A percentile compares a stretch with the other conserved stretches of the same genome.
These are phyloP conservation scores for Pseudachorutes palmiensis DNA, from an alignment of 1,140 invertebrate species.

Conservation along the genomic window DNA sequence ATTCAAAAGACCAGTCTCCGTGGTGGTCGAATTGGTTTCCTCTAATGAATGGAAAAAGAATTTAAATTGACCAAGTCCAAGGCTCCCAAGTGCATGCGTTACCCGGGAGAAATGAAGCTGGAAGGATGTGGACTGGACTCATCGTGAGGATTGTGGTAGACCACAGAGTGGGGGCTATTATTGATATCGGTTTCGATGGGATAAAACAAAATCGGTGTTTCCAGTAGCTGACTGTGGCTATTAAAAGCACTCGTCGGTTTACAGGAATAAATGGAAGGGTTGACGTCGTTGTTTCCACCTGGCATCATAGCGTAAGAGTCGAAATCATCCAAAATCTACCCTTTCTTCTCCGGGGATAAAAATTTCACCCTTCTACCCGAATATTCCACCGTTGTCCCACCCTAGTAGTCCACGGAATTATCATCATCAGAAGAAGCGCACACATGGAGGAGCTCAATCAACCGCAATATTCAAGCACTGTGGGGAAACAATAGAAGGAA, in stretches of 20 bases:
- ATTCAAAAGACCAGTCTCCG: too few species aligned
- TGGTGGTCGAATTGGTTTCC: too few species aligned
- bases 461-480: not conserved
- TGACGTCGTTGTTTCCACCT: conserved; percentile 7
- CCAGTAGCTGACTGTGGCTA: not conserved
- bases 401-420: not conserved
- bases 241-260: not conserved
- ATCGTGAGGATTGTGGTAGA: not conserved
- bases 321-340: not conserved
- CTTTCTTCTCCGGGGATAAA: not conserved
- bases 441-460: conserved; percentile 2
- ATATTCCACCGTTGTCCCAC: not conserved
- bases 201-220: not conserved
- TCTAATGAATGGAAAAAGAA: too few species aligned
- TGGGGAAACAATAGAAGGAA: not conserved
- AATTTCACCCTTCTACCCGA: not conserved
- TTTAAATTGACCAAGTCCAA: too few species aligned
- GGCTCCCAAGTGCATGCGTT: too few species aligned
- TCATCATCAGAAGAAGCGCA: not conserved
- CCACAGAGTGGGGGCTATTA: not conserved
- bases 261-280: not conserved
- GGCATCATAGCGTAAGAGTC: not conserved
- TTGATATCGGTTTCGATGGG: not conserved
- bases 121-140: too few species aligned
- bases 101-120: too few species aligned